A percentile compares a stretch with the other conserved stretches of the same genome.
Evolutionary conservation across 1,140 invertebrate species (phyloP).

Genomic region (Drosophila littoralis): DNA sequence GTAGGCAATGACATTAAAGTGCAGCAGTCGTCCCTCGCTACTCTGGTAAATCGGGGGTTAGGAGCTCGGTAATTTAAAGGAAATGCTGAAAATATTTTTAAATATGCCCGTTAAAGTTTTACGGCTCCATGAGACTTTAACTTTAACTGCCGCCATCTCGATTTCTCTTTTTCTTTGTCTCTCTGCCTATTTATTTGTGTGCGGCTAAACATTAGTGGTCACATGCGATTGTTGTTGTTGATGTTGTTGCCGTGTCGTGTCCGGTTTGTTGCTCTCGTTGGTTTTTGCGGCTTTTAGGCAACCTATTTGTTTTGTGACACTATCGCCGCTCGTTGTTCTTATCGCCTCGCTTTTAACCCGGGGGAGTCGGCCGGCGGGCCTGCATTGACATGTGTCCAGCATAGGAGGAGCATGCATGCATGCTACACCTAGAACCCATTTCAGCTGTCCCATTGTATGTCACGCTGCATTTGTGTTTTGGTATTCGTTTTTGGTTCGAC

Average conservation of each 20-base stretch:
- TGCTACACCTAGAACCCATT: constrained; percentile 46
- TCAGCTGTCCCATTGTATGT: constrained; percentile 64
- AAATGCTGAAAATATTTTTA: constrained; percentile 23
- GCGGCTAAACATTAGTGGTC: constrained; percentile 76
- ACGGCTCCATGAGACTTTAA: constrained; percentile 20
- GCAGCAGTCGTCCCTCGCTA: constrained; percentile 8
- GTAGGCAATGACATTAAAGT: constrained; percentile 51
- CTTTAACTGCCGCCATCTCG: not conserved
- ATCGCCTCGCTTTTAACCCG: constrained; percentile 31
- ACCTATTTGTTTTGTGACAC: constrained; percentile 76
- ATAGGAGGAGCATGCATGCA: constrained; percentile 11
- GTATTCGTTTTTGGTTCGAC: constrained; percentile 28
- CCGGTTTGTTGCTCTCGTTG: constrained; percentile 43
- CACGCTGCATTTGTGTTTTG: constrained; percentile 61
- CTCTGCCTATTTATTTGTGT: constrained; percentile 43
- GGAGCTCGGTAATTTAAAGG: not conserved
- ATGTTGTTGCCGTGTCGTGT: constrained; percentile 38
- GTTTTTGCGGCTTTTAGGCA: constrained; percentile 72
- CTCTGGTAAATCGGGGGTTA: not conserved
- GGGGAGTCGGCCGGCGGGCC: constrained; percentile 15
- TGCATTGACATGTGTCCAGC: constrained; percentile 52
- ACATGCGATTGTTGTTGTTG: constrained; percentile 36
- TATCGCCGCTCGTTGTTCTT: constrained; percentile 52
- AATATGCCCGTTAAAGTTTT: not conserved
- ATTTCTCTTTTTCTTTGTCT: constrained; percentile 9